phyloP scores from a whole-genome alignment of 2,113 vertebrate species.

The Choloepus hoffmanni region DNA sequence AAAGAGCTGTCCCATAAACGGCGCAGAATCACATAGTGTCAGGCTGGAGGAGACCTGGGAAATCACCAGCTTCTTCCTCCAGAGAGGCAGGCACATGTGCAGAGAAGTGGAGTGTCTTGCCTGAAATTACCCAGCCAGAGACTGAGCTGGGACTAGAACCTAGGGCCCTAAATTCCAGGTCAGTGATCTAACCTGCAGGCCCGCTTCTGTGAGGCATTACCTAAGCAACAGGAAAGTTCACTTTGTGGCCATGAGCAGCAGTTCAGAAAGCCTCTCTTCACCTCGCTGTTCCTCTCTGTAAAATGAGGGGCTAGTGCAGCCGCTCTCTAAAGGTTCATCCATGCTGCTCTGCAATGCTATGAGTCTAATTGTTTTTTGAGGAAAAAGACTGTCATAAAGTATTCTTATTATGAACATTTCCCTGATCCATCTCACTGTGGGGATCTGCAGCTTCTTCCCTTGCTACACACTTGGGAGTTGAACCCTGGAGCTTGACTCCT shows the following conservation, averaged over 20 bases:
- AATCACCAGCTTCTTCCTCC: not conserved
- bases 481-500: conserved; percentile 42
- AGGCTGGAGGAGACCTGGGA: not conserved
- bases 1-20: not conserved
- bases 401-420: conserved; percentile 39
- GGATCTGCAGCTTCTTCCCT: not conserved
- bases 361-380: not conserved
- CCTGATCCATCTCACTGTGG: not conserved
- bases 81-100: not conserved
- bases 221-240: not conserved
- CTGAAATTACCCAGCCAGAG: not conserved
- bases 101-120: not conserved
- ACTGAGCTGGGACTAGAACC: not conserved
- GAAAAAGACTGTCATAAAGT: conserved; percentile 30
- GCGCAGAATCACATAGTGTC: not conserved
- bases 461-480: not conserved
- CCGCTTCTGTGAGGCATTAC: not conserved
- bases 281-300: not conserved
- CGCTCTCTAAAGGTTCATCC: not conserved
- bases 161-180: not conserved
- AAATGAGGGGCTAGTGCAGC: not conserved
- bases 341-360: not conserved
- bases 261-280: not conserved
- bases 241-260: not conserved
- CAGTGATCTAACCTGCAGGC: not conserved